phyloP scores from a whole-genome alignment of 2,888 invertebrate genomes.

The Coelopa pilipes region DNA sequence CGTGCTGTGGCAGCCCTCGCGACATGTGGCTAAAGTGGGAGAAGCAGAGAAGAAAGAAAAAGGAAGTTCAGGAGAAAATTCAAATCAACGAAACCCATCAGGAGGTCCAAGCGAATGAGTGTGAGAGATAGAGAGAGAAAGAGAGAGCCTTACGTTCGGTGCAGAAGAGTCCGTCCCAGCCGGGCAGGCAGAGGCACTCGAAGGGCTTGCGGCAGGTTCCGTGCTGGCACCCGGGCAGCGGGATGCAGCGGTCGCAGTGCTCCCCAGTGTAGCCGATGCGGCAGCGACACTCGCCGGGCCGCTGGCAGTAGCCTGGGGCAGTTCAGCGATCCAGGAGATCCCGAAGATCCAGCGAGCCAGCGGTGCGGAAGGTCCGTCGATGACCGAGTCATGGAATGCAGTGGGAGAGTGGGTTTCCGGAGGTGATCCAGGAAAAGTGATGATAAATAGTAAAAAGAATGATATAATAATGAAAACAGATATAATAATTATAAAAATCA shows the following conservation, averaged over 20 bases:
- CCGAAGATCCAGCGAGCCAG: no score
- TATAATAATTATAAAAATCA: no score
- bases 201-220: slow-evolving; percentile 88
- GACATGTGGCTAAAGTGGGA: slow-evolving; percentile 78
- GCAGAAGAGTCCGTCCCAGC: slow-evolving; percentile 91
- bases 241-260: slow-evolving; percentile 85
- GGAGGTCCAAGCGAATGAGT: no score
- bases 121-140: no score
- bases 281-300: slow-evolving; percentile 90
- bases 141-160: slow-evolving; percentile 78
- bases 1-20: slow-evolving; percentile 84
- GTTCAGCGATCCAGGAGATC: background rate
- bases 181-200: slow-evolving; percentile 85
- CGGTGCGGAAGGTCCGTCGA: no score
- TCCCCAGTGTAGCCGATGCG: slow-evolving; percentile 89
- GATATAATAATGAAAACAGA: no score
- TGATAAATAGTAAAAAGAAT: no score
- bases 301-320: slow-evolving; percentile 79
- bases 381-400: no score
- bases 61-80: background rate
- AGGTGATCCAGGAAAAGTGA: no score
- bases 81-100: background rate
- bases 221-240: slow-evolving; percentile 87
- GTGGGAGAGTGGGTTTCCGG: no score
- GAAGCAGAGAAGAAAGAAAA: background rate